Conservation (phyloP, 1,140 invertebrate species). For the Capitella teleta region DNA sequence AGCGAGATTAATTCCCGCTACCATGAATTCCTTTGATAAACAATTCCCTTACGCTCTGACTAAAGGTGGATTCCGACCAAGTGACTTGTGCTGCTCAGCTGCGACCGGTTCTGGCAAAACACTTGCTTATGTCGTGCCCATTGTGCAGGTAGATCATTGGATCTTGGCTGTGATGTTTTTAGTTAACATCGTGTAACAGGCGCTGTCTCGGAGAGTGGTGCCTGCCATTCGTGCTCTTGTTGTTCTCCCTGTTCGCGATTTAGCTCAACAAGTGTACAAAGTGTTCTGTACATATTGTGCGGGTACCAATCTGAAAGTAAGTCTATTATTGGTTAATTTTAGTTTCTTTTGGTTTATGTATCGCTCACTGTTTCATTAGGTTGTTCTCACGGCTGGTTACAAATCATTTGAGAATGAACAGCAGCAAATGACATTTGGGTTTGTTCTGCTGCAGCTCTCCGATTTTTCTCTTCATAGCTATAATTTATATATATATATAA, state of each 20-base stretch:
- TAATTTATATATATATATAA: too few relatives aligned
- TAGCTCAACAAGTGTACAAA: slow-evolving; percentile 77
- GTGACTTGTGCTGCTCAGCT: slow-evolving; percentile 91
- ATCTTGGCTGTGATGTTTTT: background rate
- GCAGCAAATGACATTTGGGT: too few relatives aligned
- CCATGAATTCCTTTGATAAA: background rate
- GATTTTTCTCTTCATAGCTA: too few relatives aligned
- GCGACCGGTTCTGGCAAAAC: slow-evolving; percentile 98
- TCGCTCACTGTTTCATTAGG: slow-evolving; percentile 16
- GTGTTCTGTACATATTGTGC: slow-evolving; percentile 65
- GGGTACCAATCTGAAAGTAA: slow-evolving; percentile 59
- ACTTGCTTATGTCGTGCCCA: slow-evolving; percentile 81
- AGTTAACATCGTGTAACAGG: slow-evolving; percentile 22
- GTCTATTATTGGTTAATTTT: slow-evolving; percentile 3
- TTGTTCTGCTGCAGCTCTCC: too few relatives aligned
- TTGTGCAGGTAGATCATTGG: slow-evolving; percentile 56
- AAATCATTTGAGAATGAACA: slow-evolving; percentile 64
- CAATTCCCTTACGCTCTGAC: background rate
- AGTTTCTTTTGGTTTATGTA: background rate
- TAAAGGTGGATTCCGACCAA: slow-evolving; percentile 39
- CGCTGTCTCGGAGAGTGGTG: slow-evolving; percentile 39
- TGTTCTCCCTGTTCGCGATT: slow-evolving; percentile 80
- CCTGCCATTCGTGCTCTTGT: slow-evolving; percentile 67
- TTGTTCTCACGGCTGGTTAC: slow-evolving; percentile 58
- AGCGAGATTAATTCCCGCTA: too few relatives aligned